These are phyloP conservation scores for Clistopyga incitator DNA, from an alignment of 2,888 invertebrate species.

Conservation along the genomic window DNA sequence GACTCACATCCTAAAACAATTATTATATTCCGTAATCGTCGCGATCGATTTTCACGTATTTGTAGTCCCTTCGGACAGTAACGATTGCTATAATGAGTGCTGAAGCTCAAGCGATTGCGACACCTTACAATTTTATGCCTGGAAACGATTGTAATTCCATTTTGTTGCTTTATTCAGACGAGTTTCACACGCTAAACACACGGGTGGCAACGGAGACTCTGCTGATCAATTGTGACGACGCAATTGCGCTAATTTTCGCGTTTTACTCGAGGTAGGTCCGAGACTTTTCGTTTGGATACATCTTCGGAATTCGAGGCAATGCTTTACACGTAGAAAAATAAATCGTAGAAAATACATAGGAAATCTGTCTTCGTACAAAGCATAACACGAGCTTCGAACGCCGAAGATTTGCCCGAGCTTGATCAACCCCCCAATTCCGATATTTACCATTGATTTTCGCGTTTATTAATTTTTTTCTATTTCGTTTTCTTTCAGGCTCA, in stretches of 20 bases:
- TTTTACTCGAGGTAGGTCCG: slow-evolving; percentile 11
- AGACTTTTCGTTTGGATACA: slow-evolving; percentile 27
- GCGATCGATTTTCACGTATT: slow-evolving; percentile 41
- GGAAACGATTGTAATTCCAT: slow-evolving; percentile 42
- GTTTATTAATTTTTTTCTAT: neutral
- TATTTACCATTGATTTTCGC: slow-evolving; percentile 1
- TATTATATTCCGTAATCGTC: slow-evolving; percentile 61
- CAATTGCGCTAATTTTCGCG: neutral
- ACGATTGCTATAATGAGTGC: slow-evolving; percentile 68
- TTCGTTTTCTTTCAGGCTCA: slow-evolving; percentile 9
- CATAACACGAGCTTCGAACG: slow-evolving; percentile 62
- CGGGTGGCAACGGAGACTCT: slow-evolving; percentile 50
- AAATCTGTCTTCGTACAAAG: slow-evolving; percentile 72
- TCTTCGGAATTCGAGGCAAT: slow-evolving; percentile 65
- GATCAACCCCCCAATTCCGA: slow-evolving; percentile 18
- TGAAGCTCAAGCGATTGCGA: slow-evolving; percentile 71
- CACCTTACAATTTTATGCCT: slow-evolving; percentile 62
- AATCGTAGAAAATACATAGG: slow-evolving; percentile 72
- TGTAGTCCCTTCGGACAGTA: slow-evolving; percentile 53
- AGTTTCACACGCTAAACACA: slow-evolving; percentile 49
- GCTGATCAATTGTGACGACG: slow-evolving; percentile 11
- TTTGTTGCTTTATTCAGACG: slow-evolving; percentile 40
- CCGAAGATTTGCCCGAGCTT: slow-evolving; percentile 52
- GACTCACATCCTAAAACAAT: slow-evolving; percentile 59
- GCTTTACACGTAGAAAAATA: slow-evolving; percentile 72